These are phyloP conservation scores for Invenusta paracnida DNA, from an alignment of 2,888 invertebrate species.

Conservation along the genomic window DNA sequence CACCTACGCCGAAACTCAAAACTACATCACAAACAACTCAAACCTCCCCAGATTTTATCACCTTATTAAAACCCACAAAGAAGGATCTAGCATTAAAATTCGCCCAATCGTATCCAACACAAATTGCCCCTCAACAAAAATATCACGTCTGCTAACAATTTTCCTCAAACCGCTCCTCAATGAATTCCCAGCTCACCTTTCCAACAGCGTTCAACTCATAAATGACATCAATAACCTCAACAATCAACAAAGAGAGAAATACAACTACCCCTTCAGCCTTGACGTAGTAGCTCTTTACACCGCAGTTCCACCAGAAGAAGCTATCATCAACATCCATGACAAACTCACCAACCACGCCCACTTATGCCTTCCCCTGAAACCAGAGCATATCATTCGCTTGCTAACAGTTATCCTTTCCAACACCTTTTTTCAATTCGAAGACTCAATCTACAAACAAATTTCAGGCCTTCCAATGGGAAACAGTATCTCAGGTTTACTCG, in stretches of 20 bases:
- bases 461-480: too few relatives aligned
- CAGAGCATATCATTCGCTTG: too few relatives aligned
- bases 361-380: too few relatives aligned
- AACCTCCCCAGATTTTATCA: not conserved
- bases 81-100: not conserved
- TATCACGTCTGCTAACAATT: not conserved
- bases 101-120: not conserved
- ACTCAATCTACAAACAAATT: too few relatives aligned
- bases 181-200: not conserved
- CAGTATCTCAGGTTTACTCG: too few relatives aligned
- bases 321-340: not conserved
- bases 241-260: constrained; percentile 55
- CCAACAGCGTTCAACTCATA: not conserved
- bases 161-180: not conserved
- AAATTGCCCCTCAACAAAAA: not conserved
- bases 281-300: not conserved
- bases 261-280: not conserved
- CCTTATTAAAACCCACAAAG: not conserved
- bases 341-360: too few relatives aligned
- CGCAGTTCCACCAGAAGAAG: not conserved
- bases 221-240: not conserved
- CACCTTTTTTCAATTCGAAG: too few relatives aligned
- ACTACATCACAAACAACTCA: not conserved
- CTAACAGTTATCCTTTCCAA: too few relatives aligned
- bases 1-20: not conserved